Percentiles rank a stretch among this genome's conserved stretches.
Evolutionary conservation across 2,797 vertebrate species (phyloP).

Genomic region (Sebastiscus tertius): DNA sequence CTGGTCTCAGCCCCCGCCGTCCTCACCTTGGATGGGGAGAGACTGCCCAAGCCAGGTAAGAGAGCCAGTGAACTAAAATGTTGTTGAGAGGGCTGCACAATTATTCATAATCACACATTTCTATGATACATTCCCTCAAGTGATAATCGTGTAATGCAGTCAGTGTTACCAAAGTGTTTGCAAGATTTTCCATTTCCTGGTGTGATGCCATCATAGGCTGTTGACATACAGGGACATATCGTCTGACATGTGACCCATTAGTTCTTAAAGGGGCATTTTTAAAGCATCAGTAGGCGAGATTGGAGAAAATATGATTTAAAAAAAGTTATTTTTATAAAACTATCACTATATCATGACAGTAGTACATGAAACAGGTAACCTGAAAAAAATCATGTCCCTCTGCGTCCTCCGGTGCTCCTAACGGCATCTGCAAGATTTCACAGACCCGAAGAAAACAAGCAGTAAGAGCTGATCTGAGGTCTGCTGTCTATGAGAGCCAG

Average conservation of each 20-base stretch:
- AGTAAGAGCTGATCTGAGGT: too few relatives aligned
- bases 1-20: slow-evolving; percentile 75
- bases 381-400: too few relatives aligned
- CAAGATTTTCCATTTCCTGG: not conserved
- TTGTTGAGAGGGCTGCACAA: not conserved
- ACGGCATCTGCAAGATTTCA: too few relatives aligned
- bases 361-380: too few relatives aligned
- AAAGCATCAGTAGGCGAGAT: too few relatives aligned
- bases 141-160: not conserved
- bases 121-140: not conserved
- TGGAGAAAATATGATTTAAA: too few relatives aligned
- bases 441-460: too few relatives aligned
- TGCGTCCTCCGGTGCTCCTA: too few relatives aligned
- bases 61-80: not conserved
- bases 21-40: slow-evolving; percentile 86
- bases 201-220: not conserved
- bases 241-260: not conserved
- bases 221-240: not conserved
- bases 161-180: not conserved
- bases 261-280: not conserved
- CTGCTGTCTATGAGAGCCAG: too few relatives aligned
- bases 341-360: accelerated
- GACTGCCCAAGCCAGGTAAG: slow-evolving; percentile 85
- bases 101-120: not conserved
- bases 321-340: too few relatives aligned